Percentiles rank a stretch among this genome's conserved stretches.
Evolutionary conservation across 2,113 vertebrate genomes (phyloP).

Genomic region (Bujurquina vittata): DNA sequence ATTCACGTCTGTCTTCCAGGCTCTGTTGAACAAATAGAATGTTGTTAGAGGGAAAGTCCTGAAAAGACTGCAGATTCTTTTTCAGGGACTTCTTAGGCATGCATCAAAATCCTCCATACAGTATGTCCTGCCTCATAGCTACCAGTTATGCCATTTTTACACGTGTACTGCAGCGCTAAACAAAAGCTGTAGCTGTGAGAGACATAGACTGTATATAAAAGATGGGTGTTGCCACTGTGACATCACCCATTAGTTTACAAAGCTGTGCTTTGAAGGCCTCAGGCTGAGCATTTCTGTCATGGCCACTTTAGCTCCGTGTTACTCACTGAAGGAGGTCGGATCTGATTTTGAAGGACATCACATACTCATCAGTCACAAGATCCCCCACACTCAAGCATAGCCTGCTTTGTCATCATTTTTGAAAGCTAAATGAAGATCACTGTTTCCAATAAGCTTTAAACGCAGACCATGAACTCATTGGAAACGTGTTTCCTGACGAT

Average conservation of each 20-base stretch:
- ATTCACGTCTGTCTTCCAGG: rapidly evolving
- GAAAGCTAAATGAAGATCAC: not conserved
- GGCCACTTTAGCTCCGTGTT: no score
- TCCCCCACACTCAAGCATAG: not conserved
- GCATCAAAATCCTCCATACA: not conserved
- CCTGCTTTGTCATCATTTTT: not conserved
- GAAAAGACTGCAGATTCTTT: rapidly evolving
- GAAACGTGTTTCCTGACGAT: not conserved
- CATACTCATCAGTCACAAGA: rapidly evolving
- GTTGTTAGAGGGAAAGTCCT: rapidly evolving
- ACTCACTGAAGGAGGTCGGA: not conserved
- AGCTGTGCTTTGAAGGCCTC: no score
- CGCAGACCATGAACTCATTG: not conserved
- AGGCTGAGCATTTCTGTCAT: no score
- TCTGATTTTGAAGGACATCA: not conserved
- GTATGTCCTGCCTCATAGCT: rapidly evolving
- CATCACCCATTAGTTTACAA: not conserved
- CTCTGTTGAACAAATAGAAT: not conserved
- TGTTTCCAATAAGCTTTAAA: rapidly evolving
- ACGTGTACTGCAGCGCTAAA: not conserved
- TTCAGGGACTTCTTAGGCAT: not conserved
- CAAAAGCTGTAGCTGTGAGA: not conserved
- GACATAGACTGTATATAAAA: not conserved
- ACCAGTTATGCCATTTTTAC: not conserved
- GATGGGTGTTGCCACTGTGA: rapidly evolving